phyloP scores from a whole-genome alignment of 2,797 vertebrate species.

The Steatocranus sp. region DNA sequence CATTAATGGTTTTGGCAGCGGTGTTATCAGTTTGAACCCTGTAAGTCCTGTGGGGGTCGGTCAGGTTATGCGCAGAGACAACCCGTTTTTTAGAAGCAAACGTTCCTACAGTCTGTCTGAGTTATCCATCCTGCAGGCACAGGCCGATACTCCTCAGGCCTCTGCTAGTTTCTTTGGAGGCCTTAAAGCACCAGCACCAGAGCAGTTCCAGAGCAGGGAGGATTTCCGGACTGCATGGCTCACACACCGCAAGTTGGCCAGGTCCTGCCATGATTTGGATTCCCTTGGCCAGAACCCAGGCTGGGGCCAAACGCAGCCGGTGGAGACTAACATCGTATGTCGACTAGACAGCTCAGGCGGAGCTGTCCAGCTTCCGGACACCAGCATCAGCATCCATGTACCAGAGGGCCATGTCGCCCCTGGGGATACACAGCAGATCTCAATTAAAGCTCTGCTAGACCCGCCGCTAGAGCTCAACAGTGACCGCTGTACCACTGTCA shows the following conservation, averaged over 20 bases:
- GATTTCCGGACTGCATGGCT: conserved; percentile 94
- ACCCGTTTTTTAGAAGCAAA: conserved; percentile 95
- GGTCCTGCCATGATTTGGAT: conserved; percentile 94
- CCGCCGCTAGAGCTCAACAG: conserved; percentile 91
- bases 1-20: conserved; percentile 71
- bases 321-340: conserved; percentile 92
- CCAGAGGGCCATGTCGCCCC: conserved; percentile 86
- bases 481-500: conserved; percentile 87
- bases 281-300: conserved; percentile 91
- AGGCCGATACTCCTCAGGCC: conserved; percentile 67
- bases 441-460: conserved; percentile 90
- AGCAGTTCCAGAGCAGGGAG: conserved; percentile 94
- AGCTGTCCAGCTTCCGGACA: conserved; percentile 91
- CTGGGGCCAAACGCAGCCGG: conserved; percentile 95
- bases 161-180: conserved; percentile 79
- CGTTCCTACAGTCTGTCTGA: conserved; percentile 96
- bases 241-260: conserved; percentile 90
- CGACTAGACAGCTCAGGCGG: conserved; percentile 90
- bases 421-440: conserved; percentile 90
- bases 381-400: conserved; percentile 86
- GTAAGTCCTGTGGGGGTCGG: conserved; percentile 35
- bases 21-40: conserved; percentile 71
- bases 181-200: conserved; percentile 90
- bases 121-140: conserved; percentile 88
- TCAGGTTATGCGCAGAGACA: conserved; percentile 76